Conservation (phyloP, 35 echinoderm and acorn worm genomes). For the Patiria miniata region DNA sequence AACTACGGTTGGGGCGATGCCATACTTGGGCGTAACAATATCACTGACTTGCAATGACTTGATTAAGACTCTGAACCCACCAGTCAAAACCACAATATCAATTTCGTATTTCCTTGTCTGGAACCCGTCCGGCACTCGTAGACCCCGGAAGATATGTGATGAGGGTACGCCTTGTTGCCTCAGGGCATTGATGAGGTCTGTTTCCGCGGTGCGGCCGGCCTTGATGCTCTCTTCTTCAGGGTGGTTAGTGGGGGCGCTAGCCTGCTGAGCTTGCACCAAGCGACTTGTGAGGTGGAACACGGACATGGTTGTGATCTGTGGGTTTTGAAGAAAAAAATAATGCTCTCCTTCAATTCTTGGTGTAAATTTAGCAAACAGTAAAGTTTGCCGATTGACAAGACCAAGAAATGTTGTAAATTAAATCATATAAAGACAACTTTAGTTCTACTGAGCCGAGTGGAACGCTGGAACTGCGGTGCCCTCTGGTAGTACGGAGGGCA, state of each 20-base stretch:
- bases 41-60: too few relatives aligned
- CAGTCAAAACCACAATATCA: slow-evolving; percentile 87
- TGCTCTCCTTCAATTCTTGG: too few relatives aligned
- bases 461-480: too few relatives aligned
- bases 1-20: too few relatives aligned
- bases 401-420: too few relatives aligned
- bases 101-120: slow-evolving; percentile 92
- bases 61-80: slow-evolving; percentile 55
- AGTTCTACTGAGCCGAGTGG: too few relatives aligned
- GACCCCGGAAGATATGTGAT: slow-evolving; percentile 65
- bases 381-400: too few relatives aligned
- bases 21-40: too few relatives aligned
- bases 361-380: too few relatives aligned
- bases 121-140: slow-evolving; percentile 86
- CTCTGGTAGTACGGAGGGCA: too few relatives aligned
- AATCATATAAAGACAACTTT: too few relatives aligned
- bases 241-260: slow-evolving; percentile 61
- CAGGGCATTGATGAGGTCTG: slow-evolving; percentile 51
- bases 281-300: slow-evolving; percentile 81
- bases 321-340: too few relatives aligned
- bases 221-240: slow-evolving; percentile 71
- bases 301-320: background rate
- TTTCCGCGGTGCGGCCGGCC: slow-evolving; percentile 81
- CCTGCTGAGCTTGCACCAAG: slow-evolving; percentile 82
- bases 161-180: slow-evolving; percentile 58